A percentile compares a stretch with the other conserved stretches of the same genome.
These are phyloP conservation scores for Plagiodera versicolora DNA, from an alignment of 2,888 invertebrate species.

Conservation along the genomic window DNA sequence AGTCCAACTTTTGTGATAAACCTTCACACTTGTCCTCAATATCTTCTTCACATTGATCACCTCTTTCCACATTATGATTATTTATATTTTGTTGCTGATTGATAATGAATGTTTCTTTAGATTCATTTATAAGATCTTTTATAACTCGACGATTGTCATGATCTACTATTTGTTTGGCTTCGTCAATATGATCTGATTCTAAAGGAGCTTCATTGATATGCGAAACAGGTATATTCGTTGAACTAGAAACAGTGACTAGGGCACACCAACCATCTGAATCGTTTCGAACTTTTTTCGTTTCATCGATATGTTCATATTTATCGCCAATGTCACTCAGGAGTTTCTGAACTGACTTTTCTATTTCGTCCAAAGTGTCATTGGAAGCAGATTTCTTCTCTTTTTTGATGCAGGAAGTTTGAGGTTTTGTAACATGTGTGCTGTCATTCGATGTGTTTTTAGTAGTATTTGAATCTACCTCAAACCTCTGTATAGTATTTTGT, in stretches of 20 bases:
- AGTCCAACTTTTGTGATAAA: too few relatives aligned
- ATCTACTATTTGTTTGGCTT: neutral
- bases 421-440: slow-evolving; percentile 9
- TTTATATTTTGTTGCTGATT: too few relatives aligned
- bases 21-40: neutral
- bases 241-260: slow-evolving; percentile 42
- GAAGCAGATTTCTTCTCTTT: slow-evolving; percentile 26
- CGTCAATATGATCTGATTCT: neutral
- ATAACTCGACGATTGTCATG: too few relatives aligned
- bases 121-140: too few relatives aligned
- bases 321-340: slow-evolving; percentile 36
- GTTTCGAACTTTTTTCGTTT: slow-evolving; percentile 15
- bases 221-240: slow-evolving; percentile 31
- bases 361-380: slow-evolving; percentile 37
- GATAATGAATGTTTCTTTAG: too few relatives aligned
- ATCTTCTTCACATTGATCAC: neutral
- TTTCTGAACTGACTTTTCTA: slow-evolving; percentile 41
- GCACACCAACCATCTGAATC: slow-evolving; percentile 38
- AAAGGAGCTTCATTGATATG: neutral
- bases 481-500: slow-evolving; percentile 33
- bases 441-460: slow-evolving; percentile 23
- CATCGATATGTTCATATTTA: slow-evolving; percentile 21
- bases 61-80: too few relatives aligned
- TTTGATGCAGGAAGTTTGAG: neutral
- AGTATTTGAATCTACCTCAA: slow-evolving; percentile 29